phyloP scores from a whole-genome alignment of 2,113 vertebrate species.

The Apaloderma vittatum region DNA sequence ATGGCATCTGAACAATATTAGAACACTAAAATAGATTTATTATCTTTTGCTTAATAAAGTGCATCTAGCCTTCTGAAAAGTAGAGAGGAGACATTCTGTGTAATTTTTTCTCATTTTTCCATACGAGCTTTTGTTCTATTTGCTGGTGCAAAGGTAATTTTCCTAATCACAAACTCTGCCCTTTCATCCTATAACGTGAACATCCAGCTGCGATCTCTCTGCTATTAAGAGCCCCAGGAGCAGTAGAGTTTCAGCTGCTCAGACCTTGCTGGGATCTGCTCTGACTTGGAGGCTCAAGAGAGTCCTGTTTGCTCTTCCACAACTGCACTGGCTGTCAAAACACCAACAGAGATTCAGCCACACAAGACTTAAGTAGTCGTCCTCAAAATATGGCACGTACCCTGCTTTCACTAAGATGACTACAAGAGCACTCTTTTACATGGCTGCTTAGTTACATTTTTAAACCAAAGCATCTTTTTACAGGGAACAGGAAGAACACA shows the following conservation, averaged over 20 bases:
- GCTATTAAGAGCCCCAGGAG: background rate
- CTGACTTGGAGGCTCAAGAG: background rate
- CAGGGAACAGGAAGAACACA: background rate
- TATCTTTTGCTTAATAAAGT: background rate
- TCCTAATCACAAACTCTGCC: background rate
- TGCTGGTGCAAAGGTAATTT: background rate
- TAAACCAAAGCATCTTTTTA: background rate
- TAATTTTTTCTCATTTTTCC: background rate
- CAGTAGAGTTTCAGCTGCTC: fast-evolving
- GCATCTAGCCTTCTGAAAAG: background rate
- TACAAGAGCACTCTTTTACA: background rate
- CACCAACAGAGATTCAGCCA: background rate
- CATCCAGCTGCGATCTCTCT: background rate
- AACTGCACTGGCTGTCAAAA: background rate
- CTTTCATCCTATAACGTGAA: background rate
- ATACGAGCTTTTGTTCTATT: background rate
- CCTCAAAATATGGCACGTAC: background rate
- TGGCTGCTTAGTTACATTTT: background rate
- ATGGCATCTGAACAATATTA: conserved; percentile 6
- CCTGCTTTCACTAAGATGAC: background rate
- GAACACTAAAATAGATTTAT: background rate
- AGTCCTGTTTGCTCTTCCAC: background rate
- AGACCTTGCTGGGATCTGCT: background rate
- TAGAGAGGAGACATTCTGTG: background rate
- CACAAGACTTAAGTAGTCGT: background rate